Base-by-base conservation (phyloP, 2,113 vertebrate genomes). In the Myotis brandtii region DNA sequence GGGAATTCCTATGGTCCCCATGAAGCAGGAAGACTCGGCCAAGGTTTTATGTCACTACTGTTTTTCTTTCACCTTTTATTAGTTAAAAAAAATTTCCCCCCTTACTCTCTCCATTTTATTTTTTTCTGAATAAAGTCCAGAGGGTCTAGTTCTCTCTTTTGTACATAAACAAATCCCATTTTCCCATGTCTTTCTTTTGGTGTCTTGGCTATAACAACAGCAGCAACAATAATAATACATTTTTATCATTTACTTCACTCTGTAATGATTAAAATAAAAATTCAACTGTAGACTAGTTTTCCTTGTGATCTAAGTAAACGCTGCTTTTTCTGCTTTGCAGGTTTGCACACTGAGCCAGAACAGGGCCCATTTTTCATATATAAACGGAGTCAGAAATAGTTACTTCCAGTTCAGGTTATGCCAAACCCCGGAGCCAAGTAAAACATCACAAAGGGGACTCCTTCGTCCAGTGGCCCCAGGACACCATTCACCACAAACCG, bases 1-100 rank as follows among this genome's bases (percentile, higher is more conserved):
- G 27, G 32, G 50, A 62, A 91, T 82, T 88, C 64, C 43, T 73
- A 0, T 20, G 30, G 73, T 77, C 72, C 48, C 40, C 10, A 13
- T 7, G 69, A 82, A 87, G 40, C n/a, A 32, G 16, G 59, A 86
- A 95, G 77, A 75, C 27, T 14, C 2, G 7, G 52, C 67, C 88
- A 64, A 56, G 43, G 66, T 79, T 94, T 95, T 88, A 46, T 62
- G 48, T 88, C 70, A 90, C 66, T 43, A 16, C 50, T 95, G 52
- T 20, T 92, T 96, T 72, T 79, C 84, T 76, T 92, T 67, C 2
- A 79, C 18, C 48, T 95, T 86, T 52, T 88, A 46, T 93, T 69
- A 82, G 34, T 86, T 82, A 73, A 88, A 94, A 48, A 14, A 70
- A n/a, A 1, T 17, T 23, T 17, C 34, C 76, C 37, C 46, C n/a